Conservation (phyloP, 2,797 vertebrate genomes). For the Chrosomus eos region DNA sequence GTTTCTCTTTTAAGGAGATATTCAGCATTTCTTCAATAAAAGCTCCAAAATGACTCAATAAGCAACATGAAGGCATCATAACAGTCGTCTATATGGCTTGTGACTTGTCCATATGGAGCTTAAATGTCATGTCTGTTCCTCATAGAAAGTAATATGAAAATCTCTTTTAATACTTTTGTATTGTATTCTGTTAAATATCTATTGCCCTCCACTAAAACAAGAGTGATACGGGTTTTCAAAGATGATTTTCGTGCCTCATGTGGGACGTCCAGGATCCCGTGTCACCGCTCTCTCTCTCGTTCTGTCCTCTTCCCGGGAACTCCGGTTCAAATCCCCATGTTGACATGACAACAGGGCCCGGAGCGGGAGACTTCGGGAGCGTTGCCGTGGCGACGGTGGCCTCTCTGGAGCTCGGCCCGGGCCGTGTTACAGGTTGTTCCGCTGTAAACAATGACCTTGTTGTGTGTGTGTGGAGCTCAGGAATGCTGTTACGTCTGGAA, state of each 20-base stretch:
- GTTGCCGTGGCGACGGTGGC: slow-evolving; percentile 74
- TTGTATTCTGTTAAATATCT: background rate
- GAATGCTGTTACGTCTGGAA: slow-evolving; percentile 83
- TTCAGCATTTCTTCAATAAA: background rate
- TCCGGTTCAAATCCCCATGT: slow-evolving; percentile 19
- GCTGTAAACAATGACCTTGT: slow-evolving; percentile 86
- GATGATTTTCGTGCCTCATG: too few relatives aligned
- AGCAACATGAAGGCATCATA: background rate
- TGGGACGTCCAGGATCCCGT: background rate
- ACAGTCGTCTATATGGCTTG: background rate
- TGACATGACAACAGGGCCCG: slow-evolving; percentile 62
- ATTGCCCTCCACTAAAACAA: background rate
- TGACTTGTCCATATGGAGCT: too few relatives aligned
- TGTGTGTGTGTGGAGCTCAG: slow-evolving; percentile 76
- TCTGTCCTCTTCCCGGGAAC: slow-evolving; percentile 35
- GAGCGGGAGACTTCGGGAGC: slow-evolving; percentile 67
- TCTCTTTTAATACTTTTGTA: background rate
- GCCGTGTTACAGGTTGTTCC: slow-evolving; percentile 84
- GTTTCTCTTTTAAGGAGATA: background rate
- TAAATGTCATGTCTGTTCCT: background rate
- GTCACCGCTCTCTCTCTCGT: slow-evolving; percentile 4
- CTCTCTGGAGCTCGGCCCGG: slow-evolving; percentile 76
- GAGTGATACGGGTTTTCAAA: background rate
- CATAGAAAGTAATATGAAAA: background rate
- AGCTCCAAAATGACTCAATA: background rate